Conservation (phyloP, 2,113 vertebrate species). For the Equus przewalskii region DNA sequence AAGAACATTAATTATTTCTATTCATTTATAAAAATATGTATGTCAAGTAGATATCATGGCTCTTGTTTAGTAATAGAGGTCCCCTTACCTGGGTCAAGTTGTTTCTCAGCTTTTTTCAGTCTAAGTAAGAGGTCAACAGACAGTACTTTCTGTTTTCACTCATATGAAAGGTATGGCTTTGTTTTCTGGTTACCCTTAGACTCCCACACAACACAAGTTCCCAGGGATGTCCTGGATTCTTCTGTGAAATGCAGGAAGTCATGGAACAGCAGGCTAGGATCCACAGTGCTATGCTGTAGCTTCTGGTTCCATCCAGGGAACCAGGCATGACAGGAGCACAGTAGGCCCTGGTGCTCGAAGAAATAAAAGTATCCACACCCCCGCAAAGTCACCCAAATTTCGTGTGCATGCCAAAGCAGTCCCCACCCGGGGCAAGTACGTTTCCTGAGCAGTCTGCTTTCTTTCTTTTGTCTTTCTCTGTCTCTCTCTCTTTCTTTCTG, state of each 20-base stretch:
- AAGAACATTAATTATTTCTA: not conserved
- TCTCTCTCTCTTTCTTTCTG: rapidly evolving
- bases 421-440: not conserved
- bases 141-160: not conserved
- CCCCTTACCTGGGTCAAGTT: not conserved
- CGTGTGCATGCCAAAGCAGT: not conserved
- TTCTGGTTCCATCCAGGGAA: not conserved
- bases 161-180: not conserved
- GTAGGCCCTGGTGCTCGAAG: not conserved
- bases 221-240: not conserved
- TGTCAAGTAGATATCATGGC: not conserved
- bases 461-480: no score
- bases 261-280: not conserved
- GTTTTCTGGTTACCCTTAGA: not conserved
- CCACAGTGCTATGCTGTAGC: not conserved
- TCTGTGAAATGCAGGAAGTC: not conserved
- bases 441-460: not conserved
- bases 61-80: not conserved
- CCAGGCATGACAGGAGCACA: not conserved
- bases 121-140: not conserved
- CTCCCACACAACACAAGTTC: not conserved
- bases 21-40: not conserved
- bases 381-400: not conserved
- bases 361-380: not conserved
- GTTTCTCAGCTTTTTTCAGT: not conserved